These are phyloP conservation scores for Lasioglossum oenotherae DNA, from an alignment of 2,888 invertebrate genomes.

Conservation along the genomic window DNA sequence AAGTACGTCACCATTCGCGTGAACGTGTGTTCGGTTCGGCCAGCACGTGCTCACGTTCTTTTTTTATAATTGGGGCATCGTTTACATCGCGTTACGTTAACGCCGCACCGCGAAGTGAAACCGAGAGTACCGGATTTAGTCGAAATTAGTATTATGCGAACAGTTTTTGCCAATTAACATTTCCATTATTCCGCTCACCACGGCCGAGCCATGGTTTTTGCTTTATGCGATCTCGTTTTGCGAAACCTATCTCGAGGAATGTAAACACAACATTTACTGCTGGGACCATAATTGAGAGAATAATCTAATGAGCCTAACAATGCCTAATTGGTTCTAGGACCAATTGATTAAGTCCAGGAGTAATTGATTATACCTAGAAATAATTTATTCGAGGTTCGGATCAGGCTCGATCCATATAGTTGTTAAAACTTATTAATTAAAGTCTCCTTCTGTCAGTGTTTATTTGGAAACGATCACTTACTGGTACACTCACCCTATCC, in stretches of 20 bases:
- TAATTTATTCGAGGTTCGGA: background rate
- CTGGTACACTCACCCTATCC: no score
- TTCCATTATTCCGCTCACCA: conserved; percentile 21
- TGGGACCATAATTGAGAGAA: background rate
- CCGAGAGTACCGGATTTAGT: conserved; percentile 27
- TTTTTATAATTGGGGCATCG: conserved; percentile 70
- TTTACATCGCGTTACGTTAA: conserved; percentile 62
- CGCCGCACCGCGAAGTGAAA: conserved; percentile 16
- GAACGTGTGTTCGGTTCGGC: conserved; percentile 46
- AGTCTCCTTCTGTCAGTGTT: no score
- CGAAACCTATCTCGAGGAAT: conserved; percentile 1
- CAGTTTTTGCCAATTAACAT: conserved; percentile 41
- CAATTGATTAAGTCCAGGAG: background rate
- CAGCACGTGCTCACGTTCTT: conserved; percentile 60
- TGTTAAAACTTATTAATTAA: no score
- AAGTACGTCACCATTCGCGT: conserved; percentile 66
- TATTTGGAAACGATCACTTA: no score
- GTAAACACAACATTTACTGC: background rate
- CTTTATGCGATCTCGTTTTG: conserved; percentile 26
- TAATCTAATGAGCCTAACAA: background rate
- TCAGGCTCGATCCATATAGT: no score
- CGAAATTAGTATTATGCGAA: conserved; percentile 25
- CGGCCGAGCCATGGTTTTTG: conserved; percentile 3
- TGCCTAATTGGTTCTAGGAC: background rate
- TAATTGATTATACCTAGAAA: background rate